These are phyloP conservation scores for Diorhabda sublineata DNA, from an alignment of 1,140 invertebrate genomes.

Conservation along the genomic window DNA sequence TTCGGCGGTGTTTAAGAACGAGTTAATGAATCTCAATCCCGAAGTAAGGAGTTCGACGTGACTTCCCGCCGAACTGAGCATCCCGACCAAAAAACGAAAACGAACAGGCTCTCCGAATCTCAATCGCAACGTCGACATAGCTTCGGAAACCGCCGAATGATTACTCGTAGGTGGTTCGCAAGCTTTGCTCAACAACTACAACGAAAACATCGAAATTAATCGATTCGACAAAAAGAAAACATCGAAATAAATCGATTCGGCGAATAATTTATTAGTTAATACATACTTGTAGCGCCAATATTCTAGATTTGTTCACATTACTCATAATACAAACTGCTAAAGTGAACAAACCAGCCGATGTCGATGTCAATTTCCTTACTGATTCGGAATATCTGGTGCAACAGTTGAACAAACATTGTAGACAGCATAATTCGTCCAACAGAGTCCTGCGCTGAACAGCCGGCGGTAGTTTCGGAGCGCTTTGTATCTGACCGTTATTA, in stretches of 20 bases:
- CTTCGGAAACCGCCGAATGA: slow-evolving; percentile 80
- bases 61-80: slow-evolving; percentile 70
- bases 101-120: slow-evolving; percentile 87
- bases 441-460: slow-evolving; percentile 64
- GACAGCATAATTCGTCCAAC: slow-evolving; percentile 82
- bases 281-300: slow-evolving; percentile 77
- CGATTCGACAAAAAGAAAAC: slow-evolving; percentile 30
- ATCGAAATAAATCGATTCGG: not conserved
- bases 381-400: slow-evolving; percentile 72
- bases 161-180: slow-evolving; percentile 68
- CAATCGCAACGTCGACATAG: slow-evolving; percentile 80
- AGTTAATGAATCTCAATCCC: slow-evolving; percentile 81
- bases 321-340: slow-evolving; percentile 84
- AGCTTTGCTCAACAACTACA: slow-evolving; percentile 68
- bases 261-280: not conserved
- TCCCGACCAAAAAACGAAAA: slow-evolving; percentile 85
- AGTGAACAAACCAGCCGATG: slow-evolving; percentile 78
- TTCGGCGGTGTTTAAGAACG: slow-evolving; percentile 70
- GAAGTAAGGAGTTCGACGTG: slow-evolving; percentile 71
- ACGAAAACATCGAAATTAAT: slow-evolving; percentile 32
- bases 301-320: slow-evolving; percentile 75
- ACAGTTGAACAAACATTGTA: slow-evolving; percentile 80
- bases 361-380: slow-evolving; percentile 65
- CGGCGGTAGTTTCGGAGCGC: slow-evolving; percentile 53
- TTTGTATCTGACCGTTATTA: slow-evolving; percentile 34